Percentiles rank a stretch among this genome's conserved stretches.
Conservation (phyloP, 2,888 invertebrate species). For the Chymomyza caudatula region DNA sequence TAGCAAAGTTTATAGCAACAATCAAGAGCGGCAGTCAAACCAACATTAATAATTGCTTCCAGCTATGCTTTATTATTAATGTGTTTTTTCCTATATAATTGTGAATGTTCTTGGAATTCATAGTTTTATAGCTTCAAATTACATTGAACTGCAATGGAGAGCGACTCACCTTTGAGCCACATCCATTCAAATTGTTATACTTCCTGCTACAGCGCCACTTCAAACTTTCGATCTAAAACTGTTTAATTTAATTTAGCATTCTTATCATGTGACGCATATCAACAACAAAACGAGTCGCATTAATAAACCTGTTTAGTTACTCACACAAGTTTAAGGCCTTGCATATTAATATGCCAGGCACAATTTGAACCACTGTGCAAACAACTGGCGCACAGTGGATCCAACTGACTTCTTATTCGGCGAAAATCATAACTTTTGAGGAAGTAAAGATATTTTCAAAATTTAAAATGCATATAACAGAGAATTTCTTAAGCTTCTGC, state of each 20-base stretch:
- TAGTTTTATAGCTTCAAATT: too few species aligned
- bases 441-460: too few species aligned
- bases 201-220: neutral
- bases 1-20: conserved; percentile 18
- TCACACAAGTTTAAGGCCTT: neutral
- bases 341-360: conserved; percentile 4
- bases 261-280: conserved; percentile 13
- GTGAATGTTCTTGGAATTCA: too few species aligned
- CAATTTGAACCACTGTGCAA: conserved; percentile 8
- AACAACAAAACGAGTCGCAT: conserved; percentile 26
- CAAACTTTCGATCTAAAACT: neutral
- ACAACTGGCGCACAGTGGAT: neutral
- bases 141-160: neutral
- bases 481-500: too few species aligned
- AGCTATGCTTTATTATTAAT: too few species aligned
- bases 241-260: neutral
- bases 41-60: neutral
- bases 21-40: neutral
- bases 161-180: neutral
- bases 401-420: too few species aligned
- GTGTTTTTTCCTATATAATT: too few species aligned
- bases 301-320: conserved; percentile 22
- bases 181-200: neutral
- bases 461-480: too few species aligned
- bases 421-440: too few species aligned